phyloP scores from a whole-genome alignment of 2,113 vertebrate genomes.

The Hippocampus comes region DNA sequence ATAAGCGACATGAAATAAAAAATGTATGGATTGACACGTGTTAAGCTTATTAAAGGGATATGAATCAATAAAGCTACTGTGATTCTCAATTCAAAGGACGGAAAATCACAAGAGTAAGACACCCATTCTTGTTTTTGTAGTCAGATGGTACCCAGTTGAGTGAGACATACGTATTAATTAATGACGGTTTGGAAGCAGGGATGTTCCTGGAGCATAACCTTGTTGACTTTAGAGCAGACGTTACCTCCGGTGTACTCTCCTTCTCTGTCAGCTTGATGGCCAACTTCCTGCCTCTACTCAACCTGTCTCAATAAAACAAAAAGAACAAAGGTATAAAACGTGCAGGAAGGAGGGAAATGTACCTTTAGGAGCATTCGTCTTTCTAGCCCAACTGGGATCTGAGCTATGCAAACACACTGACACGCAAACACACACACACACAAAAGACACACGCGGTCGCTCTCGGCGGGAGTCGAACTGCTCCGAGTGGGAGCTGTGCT shows the following conservation, averaged over 20 bases:
- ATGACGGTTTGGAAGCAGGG: conserved; percentile 57
- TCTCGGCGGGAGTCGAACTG: conserved; percentile 65
- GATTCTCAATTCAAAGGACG: neutral
- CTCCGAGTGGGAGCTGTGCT: conserved; percentile 71
- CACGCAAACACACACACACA: conserved; percentile 34
- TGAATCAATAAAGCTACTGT: too few species aligned
- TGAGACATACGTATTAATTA: conserved; percentile 69
- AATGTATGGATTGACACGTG: too few species aligned
- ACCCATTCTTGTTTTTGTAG: conserved; percentile 55
- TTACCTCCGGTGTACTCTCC: conserved; percentile 66
- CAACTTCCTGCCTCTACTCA: conserved; percentile 67
- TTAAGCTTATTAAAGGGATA: too few species aligned
- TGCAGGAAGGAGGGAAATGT: conserved; percentile 61
- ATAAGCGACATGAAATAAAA: too few species aligned
- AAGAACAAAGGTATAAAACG: conserved; percentile 69
- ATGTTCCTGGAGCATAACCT: conserved; percentile 63
- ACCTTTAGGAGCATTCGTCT: conserved; percentile 72
- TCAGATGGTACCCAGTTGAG: conserved; percentile 57
- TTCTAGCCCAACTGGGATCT: conserved; percentile 56
- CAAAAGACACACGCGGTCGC: conserved; percentile 17
- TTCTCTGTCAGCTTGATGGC: conserved; percentile 58
- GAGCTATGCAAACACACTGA: conserved; percentile 48
- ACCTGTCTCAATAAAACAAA: conserved; percentile 71
- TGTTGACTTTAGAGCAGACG: conserved; percentile 65
- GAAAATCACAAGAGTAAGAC: conserved; percentile 24